phyloP scores from a whole-genome alignment of 2,113 vertebrate genomes.

The Phalacrocorax aristotelis region DNA sequence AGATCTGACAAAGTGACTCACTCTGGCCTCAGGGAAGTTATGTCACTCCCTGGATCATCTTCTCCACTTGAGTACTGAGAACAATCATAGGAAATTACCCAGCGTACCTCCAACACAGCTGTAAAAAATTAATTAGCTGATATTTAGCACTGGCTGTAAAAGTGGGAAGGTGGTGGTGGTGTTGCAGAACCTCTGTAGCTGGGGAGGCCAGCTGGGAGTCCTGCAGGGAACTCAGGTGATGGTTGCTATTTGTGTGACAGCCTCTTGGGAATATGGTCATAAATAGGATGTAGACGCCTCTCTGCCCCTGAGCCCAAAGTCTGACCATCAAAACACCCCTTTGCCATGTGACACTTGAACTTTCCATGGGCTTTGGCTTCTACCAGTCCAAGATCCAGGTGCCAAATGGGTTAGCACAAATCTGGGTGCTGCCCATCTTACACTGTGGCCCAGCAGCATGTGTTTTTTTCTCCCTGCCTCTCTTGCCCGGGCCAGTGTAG shows the following conservation, averaged over 20 bases:
- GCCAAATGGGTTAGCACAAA: background rate
- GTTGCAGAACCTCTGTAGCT: background rate
- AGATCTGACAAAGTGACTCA: conserved; percentile 29
- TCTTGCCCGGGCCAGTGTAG: background rate
- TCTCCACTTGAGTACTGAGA: background rate
- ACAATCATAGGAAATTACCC: background rate
- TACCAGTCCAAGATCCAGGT: background rate
- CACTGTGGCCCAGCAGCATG: background rate
- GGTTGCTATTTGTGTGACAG: background rate
- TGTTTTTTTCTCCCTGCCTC: background rate
- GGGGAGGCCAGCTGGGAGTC: background rate
- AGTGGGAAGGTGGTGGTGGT: background rate
- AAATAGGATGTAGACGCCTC: background rate
- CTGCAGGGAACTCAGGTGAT: background rate
- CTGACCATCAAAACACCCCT: background rate
- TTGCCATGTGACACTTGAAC: background rate
- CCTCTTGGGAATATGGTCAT: background rate
- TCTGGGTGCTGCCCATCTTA: background rate
- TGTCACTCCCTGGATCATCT: conserved; percentile 33
- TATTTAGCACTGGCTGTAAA: background rate
- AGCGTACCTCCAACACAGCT: background rate
- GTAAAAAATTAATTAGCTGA: conserved; percentile 19
- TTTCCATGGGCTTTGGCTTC: background rate
- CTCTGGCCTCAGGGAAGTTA: conserved; percentile 36
- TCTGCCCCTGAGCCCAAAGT: background rate